Evolutionary conservation across 2,113 vertebrate species (phyloP).

Genomic region (Xiphophorus couchianus): DNA sequence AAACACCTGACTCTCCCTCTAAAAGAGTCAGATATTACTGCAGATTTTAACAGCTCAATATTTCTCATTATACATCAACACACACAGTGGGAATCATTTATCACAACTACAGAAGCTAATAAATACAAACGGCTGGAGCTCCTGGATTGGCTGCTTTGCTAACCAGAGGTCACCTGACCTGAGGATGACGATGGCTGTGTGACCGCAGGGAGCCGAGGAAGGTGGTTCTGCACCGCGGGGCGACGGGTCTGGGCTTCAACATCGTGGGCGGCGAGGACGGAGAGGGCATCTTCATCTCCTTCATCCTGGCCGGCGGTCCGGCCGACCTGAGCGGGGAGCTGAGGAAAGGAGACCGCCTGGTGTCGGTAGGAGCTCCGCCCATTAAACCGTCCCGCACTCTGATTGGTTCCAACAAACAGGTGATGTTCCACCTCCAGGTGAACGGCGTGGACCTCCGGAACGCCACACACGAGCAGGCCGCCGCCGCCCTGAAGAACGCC

Average conservation of each 20-base stretch:
- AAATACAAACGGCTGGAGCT: no score
- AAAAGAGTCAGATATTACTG: no score
- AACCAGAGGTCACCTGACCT: not conserved
- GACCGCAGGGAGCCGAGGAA: constrained; percentile 89
- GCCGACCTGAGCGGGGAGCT: constrained; percentile 97
- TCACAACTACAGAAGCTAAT: no score
- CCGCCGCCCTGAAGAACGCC: constrained; percentile 93
- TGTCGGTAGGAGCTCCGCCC: constrained; percentile 83
- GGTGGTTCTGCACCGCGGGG: constrained; percentile 91
- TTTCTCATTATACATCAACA: no score
- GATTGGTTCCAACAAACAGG: not conserved
- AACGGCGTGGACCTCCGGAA: constrained; percentile 92
- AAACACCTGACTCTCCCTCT: no score
- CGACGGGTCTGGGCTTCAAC: constrained; percentile 97
- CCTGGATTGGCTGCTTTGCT: no score
- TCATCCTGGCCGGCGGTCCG: constrained; percentile 97
- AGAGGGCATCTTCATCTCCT: constrained; percentile 99
- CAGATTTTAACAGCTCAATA: no score
- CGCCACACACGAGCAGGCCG: constrained; percentile 96
- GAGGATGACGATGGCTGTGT: constrained; percentile 16
- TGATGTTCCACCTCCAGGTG: constrained; percentile 80
- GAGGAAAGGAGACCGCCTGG: constrained; percentile 94
- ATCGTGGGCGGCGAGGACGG: constrained; percentile 98
- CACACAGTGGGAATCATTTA: no score
- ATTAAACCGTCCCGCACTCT: not conserved